Conservation (phyloP, 2,888 invertebrate genomes). For the Lasioglossum pauxillum region DNA sequence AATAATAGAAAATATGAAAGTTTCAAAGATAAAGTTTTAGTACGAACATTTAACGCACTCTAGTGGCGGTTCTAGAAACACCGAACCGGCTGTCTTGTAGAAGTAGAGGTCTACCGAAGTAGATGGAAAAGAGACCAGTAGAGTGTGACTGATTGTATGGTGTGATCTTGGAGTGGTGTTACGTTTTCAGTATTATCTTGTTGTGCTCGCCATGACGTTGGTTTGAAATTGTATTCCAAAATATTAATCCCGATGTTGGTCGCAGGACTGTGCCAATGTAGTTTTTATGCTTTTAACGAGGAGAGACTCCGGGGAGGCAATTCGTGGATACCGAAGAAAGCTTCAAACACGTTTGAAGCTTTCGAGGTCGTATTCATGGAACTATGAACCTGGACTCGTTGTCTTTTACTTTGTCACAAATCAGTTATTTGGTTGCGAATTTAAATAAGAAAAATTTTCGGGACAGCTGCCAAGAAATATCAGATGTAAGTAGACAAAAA, state of each 20-base stretch:
- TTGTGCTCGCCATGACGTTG: constrained; percentile 83
- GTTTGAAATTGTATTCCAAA: constrained; percentile 80
- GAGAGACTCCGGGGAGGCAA: constrained; percentile 85
- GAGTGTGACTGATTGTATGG: constrained; percentile 65
- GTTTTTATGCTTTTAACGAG: constrained; percentile 84
- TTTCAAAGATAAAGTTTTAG: constrained; percentile 27
- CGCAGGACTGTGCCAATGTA: constrained; percentile 85
- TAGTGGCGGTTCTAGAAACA: constrained; percentile 40
- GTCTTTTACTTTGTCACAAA: constrained; percentile 99
- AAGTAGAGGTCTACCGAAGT: constrained; percentile 59
- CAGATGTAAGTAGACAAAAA: constrained; percentile 90
- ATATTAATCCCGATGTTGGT: constrained; percentile 86
- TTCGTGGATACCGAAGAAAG: constrained; percentile 93
- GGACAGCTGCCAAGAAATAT: constrained; percentile 94
- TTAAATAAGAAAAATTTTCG: constrained; percentile 98
- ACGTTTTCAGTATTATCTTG: constrained; percentile 70
- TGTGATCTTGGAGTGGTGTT: constrained; percentile 64
- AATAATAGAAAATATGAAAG: background rate
- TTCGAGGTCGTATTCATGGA: constrained; percentile 96
- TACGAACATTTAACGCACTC: constrained; percentile 41
- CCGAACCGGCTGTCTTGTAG: constrained; percentile 54
- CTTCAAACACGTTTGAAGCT: constrained; percentile 98
- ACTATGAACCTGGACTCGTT: constrained; percentile 99
- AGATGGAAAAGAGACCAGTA: constrained; percentile 64
- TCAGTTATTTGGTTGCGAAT: constrained; percentile 98